phyloP scores from a whole-genome alignment of 2,888 invertebrate genomes.

The Megaustenia siamemsis region DNA sequence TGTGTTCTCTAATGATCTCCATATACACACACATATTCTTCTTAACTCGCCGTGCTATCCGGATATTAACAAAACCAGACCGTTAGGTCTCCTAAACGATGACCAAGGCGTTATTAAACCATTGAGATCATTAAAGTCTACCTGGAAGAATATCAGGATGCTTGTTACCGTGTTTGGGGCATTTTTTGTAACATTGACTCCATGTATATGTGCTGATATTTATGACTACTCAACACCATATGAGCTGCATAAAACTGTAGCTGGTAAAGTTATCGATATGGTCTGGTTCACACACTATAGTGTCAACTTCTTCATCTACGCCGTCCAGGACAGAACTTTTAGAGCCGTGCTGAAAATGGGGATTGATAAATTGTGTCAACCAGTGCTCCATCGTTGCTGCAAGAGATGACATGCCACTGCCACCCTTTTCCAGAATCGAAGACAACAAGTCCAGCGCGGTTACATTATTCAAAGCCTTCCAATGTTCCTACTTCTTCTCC shows the following conservation, averaged over 20 bases:
- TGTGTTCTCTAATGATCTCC: not conserved
- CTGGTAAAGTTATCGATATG: not conserved
- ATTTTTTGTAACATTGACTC: not conserved
- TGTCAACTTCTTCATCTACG: slow-evolving; percentile 2
- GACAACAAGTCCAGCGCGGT: too few relatives aligned
- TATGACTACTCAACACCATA: too few relatives aligned
- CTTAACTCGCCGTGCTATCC: not conserved
- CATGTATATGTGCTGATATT: not conserved
- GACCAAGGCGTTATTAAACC: not conserved
- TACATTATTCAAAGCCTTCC: too few relatives aligned
- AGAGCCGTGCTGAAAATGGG: not conserved
- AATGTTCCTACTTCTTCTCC: too few relatives aligned
- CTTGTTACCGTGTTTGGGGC: not conserved
- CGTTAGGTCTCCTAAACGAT: not conserved
- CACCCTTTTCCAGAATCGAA: too few relatives aligned
- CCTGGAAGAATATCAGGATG: not conserved
- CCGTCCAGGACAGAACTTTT: not conserved
- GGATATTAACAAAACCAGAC: not conserved
- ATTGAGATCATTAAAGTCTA: not conserved
- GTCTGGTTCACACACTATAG: not conserved
- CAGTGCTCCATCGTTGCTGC: too few relatives aligned
- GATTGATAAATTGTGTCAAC: too few relatives aligned
- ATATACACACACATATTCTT: not conserved
- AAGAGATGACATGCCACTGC: too few relatives aligned
- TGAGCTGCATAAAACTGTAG: too few relatives aligned